Evolutionary conservation across 2,113 vertebrate genomes (phyloP), one percentile per base, ranked within the genome.

Genomic region (Microcebus jonahi): DNA sequence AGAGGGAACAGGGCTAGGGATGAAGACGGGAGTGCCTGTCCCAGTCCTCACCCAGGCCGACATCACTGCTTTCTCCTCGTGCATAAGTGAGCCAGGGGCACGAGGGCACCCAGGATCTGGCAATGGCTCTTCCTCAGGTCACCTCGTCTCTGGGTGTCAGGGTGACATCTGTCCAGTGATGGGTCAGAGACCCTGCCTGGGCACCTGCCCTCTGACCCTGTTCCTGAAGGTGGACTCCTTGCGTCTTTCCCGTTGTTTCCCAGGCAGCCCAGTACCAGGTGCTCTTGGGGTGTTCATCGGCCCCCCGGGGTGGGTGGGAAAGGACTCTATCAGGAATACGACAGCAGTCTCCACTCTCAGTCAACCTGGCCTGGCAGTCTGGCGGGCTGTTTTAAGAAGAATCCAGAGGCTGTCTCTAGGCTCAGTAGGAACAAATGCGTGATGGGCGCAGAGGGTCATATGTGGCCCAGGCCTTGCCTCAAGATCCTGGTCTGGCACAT

Each of bases 331-430:
- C 25, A 27, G 70, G 9, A 76, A 21, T 11, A 17, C 4, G n/a
- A 8, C 12, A 25, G 17, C 18, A 17, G 57, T 13, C 23, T 55
- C 50, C 34, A 23, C 45, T 29, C 57, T 6, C 25, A 27, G 34
- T 45, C 57, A 23, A 3, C 5, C 3, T 23, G 39, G 29, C 0
- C 0, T 31, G 8, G 59, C 29, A 10, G 5, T 20, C 92, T 70
- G 36, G 25, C 8, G 13, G 8, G 9, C 36, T 0, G 0, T 42
- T 8, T 17, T 9, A 39, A 31, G 39, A 70, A 67, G 81, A 86
- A 50, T 39, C 57, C n/a, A 0, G 0, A 10, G 14, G 29, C 27
- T 10, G 29, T 14, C 73, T 36, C 6, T 2, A 57, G 63, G 25
- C 3, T 61, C 75, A 53, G 27, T 8, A 42, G 68, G n/a, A 25